phyloP scores from a whole-genome alignment of 35 echinoderm and acorn worm genomes.

The Heliocidaris tuberculata region DNA sequence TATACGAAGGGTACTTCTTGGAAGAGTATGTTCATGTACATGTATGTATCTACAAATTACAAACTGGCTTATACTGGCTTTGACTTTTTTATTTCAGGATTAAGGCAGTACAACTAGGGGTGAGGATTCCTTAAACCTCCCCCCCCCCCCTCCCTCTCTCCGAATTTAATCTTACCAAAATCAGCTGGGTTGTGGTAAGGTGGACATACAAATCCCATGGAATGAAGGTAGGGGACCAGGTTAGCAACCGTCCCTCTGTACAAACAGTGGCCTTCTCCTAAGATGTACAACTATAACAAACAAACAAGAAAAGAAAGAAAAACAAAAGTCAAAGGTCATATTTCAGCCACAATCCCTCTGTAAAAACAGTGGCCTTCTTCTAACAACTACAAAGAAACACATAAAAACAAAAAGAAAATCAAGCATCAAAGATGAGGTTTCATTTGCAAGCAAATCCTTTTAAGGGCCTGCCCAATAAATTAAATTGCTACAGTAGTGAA shows the following conservation, averaged over 20 bases:
- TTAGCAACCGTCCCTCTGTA: slow-evolving; percentile 78
- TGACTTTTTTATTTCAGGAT: too few relatives aligned
- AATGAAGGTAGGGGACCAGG: slow-evolving; percentile 89
- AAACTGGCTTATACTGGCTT: too few relatives aligned
- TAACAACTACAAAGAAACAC: too few relatives aligned
- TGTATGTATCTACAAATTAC: too few relatives aligned
- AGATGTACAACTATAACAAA: slow-evolving; percentile 66
- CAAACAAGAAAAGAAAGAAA: slow-evolving; percentile 24
- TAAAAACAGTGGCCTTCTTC: neutral
- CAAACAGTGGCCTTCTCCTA: slow-evolving; percentile 87
- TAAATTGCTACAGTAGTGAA: too few relatives aligned
- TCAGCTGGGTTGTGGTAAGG: slow-evolving; percentile 98
- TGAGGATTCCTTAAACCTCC: neutral
- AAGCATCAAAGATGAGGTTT: neutral
- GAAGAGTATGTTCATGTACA: too few relatives aligned
- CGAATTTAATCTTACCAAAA: slow-evolving; percentile 69
- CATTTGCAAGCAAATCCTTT: neutral
- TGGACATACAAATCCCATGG: slow-evolving; percentile 71
- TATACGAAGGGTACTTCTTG: too few relatives aligned
- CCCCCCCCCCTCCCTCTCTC: neutral
- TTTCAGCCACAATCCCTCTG: neutral
- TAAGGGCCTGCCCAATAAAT: neutral
- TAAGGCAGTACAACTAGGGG: too few relatives aligned
- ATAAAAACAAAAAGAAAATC: slow-evolving; percentile 51
- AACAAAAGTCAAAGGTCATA: slow-evolving; percentile 7